Conservation (phyloP, 2,113 vertebrate genomes). For the Lamprotornis superbus region DNA sequence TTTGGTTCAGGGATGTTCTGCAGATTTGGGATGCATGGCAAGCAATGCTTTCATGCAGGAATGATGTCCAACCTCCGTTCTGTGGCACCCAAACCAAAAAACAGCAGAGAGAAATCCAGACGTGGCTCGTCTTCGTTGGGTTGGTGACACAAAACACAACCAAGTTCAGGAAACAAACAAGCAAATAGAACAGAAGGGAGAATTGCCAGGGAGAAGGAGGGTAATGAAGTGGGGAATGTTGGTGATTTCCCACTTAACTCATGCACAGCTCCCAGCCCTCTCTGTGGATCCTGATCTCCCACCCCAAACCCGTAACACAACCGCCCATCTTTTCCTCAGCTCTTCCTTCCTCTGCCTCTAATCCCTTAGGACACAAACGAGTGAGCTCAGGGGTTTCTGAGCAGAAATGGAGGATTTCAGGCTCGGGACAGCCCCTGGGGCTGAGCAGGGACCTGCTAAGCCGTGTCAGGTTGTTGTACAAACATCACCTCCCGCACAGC, state of each 20-base stretch:
- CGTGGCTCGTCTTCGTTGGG: accelerated
- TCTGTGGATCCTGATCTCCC: background rate
- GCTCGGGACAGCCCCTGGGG: background rate
- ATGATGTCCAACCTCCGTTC: background rate
- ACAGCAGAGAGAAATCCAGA: background rate
- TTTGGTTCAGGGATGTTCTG: background rate
- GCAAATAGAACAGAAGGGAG: background rate
- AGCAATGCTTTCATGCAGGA: background rate
- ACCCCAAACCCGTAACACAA: background rate
- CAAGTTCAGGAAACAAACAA: background rate
- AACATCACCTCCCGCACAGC: conserved; percentile 44
- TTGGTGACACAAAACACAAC: background rate
- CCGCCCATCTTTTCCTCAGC: background rate
- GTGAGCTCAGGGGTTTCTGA: background rate
- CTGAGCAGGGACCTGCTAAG: background rate
- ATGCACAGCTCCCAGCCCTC: background rate
- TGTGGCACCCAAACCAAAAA: background rate
- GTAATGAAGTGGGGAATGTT: background rate
- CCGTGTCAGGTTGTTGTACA: conserved; percentile 56
- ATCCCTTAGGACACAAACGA: background rate
- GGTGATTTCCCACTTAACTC: background rate
- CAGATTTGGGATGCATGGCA: background rate
- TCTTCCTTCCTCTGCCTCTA: background rate
- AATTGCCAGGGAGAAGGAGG: background rate
- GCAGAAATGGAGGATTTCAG: background rate